Evolutionary conservation across 1,140 invertebrate species (phyloP), one percentile per base, ranked within the genome.

Genomic region (Thalassaphorura encarpata): DNA sequence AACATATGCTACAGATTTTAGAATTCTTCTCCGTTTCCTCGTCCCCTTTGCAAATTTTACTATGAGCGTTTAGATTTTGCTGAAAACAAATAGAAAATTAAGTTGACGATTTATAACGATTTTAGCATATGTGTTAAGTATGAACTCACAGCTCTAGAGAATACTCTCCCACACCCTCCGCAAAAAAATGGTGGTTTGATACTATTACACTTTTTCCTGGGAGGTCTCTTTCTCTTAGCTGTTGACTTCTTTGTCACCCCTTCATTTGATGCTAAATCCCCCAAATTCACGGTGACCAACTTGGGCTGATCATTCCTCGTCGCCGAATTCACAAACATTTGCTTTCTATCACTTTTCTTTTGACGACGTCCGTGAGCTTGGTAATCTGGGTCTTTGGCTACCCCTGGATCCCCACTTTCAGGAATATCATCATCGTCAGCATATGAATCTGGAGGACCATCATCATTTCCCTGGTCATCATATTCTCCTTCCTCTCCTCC

Each of bases 131-230:
- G n/a, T 21, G 18, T 23, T 45, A 18, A 23, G 31, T 4, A 31
- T 39, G 1, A 28, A 13, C 40, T n/a, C 49, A 57, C 48, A 21
- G 24, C 24, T 42, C 18, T 33, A n/a, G 23, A 23, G 23, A 45
- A 57, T n/a, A 50, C 23, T 45, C 55, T 43, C 8, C 55, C 55
- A 46, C 55, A 57, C 11, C 21, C 43, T n/a, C 29, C 41, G 42
- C 55, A 57, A 39, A 57, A 51, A 8, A 52, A 52, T 1, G 55
- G 55, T 16, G 40, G 40, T 31, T 24, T 21, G 23, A 40, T 52
- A 21, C 40, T 52, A 18, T 52, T 6, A 39, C 40, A 41, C 19
- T 42, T 36, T 23, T 28, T 26, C 15, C 40, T 52, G 11, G 23
- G 33, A 36, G 33, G 11, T 11, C 33, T 36, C n/a, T n/a, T 36